Evolutionary conservation across 2,888 invertebrate genomes (phyloP).

Genomic region (Agonopterix subpropinquella): DNA sequence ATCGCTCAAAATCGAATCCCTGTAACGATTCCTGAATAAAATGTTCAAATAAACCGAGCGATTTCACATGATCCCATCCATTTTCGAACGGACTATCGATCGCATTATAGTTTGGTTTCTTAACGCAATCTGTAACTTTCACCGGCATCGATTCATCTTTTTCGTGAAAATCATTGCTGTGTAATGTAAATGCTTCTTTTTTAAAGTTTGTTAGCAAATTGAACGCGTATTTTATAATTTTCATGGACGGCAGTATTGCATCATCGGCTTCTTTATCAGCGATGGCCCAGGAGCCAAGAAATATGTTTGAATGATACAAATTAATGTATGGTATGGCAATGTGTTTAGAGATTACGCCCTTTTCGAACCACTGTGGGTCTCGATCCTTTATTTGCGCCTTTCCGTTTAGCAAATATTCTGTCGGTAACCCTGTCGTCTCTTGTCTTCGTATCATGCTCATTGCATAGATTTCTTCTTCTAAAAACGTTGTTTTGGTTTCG

Average conservation of each 20-base stretch:
- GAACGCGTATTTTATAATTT: conserved; percentile 32
- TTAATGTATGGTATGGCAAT: conserved; percentile 18
- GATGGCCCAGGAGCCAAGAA: conserved; percentile 14
- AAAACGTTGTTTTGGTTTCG: conserved; percentile 5
- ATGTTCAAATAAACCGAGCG: conserved; percentile 19
- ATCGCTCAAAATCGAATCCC: conserved; percentile 11
- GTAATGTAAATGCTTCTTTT: conserved; percentile 5
- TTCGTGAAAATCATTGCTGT: neutral
- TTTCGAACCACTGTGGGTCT: conserved; percentile 26
- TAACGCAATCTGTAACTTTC: conserved; percentile 6
- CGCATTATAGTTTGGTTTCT: conserved; percentile 23
- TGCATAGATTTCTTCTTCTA: conserved; percentile 2
- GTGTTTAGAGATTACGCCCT: conserved; percentile 18
- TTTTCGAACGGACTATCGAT: conserved; percentile 27
- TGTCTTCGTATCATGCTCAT: conserved; percentile 5
- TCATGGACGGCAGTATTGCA: conserved; percentile 22
- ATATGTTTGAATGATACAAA: conserved; percentile 11
- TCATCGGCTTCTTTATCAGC: conserved; percentile 18
- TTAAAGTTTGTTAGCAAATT: conserved; percentile 31
- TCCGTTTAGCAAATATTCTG: conserved; percentile 12
- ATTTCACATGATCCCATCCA: conserved; percentile 26
- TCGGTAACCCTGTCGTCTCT: conserved; percentile 10
- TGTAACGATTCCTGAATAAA: conserved; percentile 16
- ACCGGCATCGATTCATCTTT: neutral
- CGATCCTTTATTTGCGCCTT: conserved; percentile 9